Conservation (phyloP, 2,113 vertebrate species). For the Notarius quadriscutis region DNA sequence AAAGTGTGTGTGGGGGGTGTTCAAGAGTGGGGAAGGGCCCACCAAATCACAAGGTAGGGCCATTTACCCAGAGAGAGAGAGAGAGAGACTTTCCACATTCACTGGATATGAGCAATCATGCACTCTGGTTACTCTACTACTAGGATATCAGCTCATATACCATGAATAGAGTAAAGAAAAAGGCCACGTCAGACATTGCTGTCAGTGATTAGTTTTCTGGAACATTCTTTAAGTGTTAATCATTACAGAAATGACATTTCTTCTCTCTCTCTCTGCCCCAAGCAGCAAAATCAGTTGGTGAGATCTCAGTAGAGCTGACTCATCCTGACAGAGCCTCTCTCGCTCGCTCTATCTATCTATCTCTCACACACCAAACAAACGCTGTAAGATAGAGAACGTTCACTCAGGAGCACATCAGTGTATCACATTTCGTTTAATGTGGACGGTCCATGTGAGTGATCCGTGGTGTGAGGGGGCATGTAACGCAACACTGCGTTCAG, state of each 20-base stretch:
- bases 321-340: constrained; percentile 32
- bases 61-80: too few species aligned
- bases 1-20: too few species aligned
- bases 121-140: too few species aligned
- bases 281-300: not conserved
- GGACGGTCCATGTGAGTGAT: not conserved
- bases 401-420: not conserved
- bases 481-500: not conserved
- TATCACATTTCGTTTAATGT: constrained; percentile 8
- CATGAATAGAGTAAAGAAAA: too few species aligned
- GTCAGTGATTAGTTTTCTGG: too few species aligned
- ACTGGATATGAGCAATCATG: too few species aligned
- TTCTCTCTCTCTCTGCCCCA: not conserved
- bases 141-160: too few species aligned
- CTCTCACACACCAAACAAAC: not conserved
- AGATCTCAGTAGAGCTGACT: constrained; percentile 39
- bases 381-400: not conserved
- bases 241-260: not conserved
- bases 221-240: not conserved
- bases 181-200: too few species aligned
- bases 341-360: constrained; percentile 1
- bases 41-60: too few species aligned
- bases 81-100: too few species aligned
- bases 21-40: too few species aligned
- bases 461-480: not conserved